These are phyloP conservation scores for Drosophila helvetica DNA, from an alignment of 2,888 invertebrate species.

Conservation along the genomic window DNA sequence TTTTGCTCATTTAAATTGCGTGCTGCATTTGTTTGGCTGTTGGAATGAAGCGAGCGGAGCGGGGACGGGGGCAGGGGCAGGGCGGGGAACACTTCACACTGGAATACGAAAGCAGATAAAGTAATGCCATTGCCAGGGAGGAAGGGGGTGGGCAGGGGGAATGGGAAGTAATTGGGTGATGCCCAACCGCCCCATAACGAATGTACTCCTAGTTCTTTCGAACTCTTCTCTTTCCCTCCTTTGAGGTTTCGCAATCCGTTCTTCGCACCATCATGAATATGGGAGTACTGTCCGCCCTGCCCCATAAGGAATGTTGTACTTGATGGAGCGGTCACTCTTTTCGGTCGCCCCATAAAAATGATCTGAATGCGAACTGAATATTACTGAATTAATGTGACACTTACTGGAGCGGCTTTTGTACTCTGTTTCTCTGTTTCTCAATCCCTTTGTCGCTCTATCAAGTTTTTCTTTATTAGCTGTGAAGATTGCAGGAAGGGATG, in stretches of 20 bases:
- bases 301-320: too few species aligned
- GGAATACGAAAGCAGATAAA: slow-evolving; percentile 79
- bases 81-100: slow-evolving; percentile 66
- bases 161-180: slow-evolving; percentile 72
- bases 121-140: slow-evolving; percentile 54
- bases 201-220: slow-evolving; percentile 2
- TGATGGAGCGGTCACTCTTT: too few species aligned
- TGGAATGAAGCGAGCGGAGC: too few species aligned
- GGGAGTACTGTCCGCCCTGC: too few species aligned
- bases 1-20: slow-evolving; percentile 76
- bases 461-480: slow-evolving; percentile 52
- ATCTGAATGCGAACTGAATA: too few species aligned
- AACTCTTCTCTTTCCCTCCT: too few species aligned
- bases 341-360: too few species aligned
- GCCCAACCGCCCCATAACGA: slow-evolving; percentile 51
- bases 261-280: too few species aligned
- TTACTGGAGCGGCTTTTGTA: neutral
- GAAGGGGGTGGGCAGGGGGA: slow-evolving; percentile 30
- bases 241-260: too few species aligned
- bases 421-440: slow-evolving; percentile 11
- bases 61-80: neutral
- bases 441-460: slow-evolving; percentile 13
- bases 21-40: slow-evolving; percentile 63
- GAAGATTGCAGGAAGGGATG: neutral
- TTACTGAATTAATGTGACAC: too few species aligned